Conservation (phyloP, 2,888 invertebrate genomes). For the Drosophila robusta region DNA sequence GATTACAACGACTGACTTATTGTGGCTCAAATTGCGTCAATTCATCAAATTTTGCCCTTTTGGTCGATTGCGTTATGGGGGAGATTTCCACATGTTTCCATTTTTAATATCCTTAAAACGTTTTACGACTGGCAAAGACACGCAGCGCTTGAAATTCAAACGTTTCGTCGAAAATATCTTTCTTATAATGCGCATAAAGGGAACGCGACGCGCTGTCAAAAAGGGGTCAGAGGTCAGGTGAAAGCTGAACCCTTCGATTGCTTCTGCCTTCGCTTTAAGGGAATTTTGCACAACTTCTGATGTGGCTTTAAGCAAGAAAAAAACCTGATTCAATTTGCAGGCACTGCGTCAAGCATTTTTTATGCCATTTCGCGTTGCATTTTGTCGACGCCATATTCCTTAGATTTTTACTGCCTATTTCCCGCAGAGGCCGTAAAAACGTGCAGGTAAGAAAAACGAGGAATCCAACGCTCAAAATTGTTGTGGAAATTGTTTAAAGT, state of each 20-base stretch:
- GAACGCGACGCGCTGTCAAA: conserved; percentile 25
- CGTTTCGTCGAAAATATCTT: conserved; percentile 27
- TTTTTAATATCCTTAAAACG: conserved; percentile 71
- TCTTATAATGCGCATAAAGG: conserved; percentile 64
- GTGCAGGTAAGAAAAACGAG: conserved; percentile 15
- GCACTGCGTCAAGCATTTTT: conserved; percentile 65
- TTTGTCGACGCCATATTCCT: conserved; percentile 50
- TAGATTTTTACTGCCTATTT: conserved; percentile 71
- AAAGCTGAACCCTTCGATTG: conserved; percentile 34
- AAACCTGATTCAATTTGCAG: conserved; percentile 58
- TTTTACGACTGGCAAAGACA: conserved; percentile 64
- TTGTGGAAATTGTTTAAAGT: conserved; percentile 67
- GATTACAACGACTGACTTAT: conserved; percentile 38
- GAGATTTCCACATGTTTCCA: conserved; percentile 50
- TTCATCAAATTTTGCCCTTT: conserved; percentile 58
- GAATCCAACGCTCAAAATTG: conserved; percentile 38
- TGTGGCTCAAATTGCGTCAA: conserved; percentile 62
- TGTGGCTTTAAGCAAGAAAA: conserved; percentile 37
- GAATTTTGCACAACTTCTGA: background rate
- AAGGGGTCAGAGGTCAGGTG: conserved; percentile 31
- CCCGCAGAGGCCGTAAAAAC: conserved; percentile 51
- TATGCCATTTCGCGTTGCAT: conserved; percentile 58
- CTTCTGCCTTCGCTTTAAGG: conserved; percentile 11
- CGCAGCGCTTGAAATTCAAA: conserved; percentile 63
- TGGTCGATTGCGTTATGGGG: conserved; percentile 18